Conservation (phyloP, 2,113 vertebrate species). For the Gymnorhina tibicen region DNA sequence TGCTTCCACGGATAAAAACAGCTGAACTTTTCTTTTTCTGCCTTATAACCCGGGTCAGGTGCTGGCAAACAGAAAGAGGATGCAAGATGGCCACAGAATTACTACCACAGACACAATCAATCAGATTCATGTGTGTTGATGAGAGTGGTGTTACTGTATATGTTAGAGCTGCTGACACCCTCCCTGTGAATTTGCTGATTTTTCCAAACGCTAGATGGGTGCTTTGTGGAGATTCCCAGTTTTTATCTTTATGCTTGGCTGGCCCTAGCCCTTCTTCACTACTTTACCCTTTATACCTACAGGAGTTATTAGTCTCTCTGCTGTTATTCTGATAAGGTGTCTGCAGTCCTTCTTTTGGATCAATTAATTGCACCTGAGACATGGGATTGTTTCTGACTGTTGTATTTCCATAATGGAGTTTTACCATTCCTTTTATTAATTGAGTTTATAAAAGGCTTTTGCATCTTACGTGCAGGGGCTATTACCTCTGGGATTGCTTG, state of each 20-base stretch:
- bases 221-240: not conserved
- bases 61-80: not conserved
- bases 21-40: not conserved
- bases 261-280: not conserved
- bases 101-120: not conserved
- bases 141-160: not conserved
- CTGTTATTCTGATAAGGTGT: not conserved
- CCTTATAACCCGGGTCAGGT: not conserved
- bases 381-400: not conserved
- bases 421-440: not conserved
- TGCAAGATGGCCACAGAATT: not conserved
- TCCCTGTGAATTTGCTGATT: not conserved
- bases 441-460: not conserved
- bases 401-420: not conserved
- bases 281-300: not conserved
- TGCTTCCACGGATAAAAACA: not conserved
- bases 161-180: not conserved
- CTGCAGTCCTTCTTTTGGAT: not conserved
- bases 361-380: not conserved
- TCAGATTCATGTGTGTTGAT: accelerated
- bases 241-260: not conserved
- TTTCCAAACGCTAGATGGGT: not conserved
- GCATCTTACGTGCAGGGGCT: not conserved
- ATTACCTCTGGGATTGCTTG: not conserved
- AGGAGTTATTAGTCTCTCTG: not conserved